phyloP scores from a whole-genome alignment of 2,113 vertebrate species.

The Machaerirhynchus nigripectus region DNA sequence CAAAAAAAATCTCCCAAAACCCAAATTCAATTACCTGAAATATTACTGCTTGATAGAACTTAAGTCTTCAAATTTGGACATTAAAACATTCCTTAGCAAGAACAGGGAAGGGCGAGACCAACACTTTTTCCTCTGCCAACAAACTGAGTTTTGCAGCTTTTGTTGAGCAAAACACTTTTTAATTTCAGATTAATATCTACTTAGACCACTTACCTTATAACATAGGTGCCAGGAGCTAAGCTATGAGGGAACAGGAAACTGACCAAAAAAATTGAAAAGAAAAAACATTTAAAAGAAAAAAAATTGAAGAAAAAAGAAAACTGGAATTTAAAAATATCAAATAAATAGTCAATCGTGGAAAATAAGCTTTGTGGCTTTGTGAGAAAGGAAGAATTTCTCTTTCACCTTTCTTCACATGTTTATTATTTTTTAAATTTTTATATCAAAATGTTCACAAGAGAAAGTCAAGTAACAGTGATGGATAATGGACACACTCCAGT shows the following conservation, averaged over 20 bases:
- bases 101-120: neutral
- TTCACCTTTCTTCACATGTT: neutral
- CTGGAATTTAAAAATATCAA: neutral
- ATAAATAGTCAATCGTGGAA: neutral
- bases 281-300: neutral
- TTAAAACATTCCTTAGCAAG: neutral
- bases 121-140: neutral
- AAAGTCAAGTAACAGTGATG: neutral
- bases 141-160: neutral
- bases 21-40: neutral
- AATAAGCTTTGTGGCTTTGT: neutral
- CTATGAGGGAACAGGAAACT: neutral
- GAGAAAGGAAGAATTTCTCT: neutral
- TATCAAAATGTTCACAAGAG: neutral
- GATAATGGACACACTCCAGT: neutral
- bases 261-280: neutral
- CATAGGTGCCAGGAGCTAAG: neutral
- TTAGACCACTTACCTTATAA: neutral
- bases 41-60: neutral
- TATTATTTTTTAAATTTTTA: neutral
- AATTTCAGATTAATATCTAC: neutral
- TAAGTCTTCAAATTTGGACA: neutral
- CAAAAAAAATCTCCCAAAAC: neutral
- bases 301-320: neutral
- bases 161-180: neutral